A percentile compares a stretch with the other conserved stretches of the same genome.
Evolutionary conservation across 1,140 invertebrate genomes (phyloP).

Genomic region (Lethocerus indicus): DNA sequence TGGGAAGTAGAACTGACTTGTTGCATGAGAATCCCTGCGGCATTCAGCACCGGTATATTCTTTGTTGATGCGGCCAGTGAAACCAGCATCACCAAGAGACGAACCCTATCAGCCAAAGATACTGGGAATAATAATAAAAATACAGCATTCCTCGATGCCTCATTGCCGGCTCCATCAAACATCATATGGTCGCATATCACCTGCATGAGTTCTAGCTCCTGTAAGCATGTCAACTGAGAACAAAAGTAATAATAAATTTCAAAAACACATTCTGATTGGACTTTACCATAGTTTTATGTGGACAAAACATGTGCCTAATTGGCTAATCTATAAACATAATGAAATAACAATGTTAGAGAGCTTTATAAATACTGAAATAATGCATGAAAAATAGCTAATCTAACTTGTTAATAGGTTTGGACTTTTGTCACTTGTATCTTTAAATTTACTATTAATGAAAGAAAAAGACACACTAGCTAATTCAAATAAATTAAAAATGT

Average conservation of each 20-base stretch:
- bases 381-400: too few relatives aligned
- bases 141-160: constrained; percentile 58
- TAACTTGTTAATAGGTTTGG: too few relatives aligned
- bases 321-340: not conserved
- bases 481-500: not conserved
- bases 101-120: constrained; percentile 43
- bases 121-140: constrained; percentile 59
- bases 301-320: not conserved
- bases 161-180: constrained; percentile 37
- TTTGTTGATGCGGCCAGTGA: constrained; percentile 58
- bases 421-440: not conserved
- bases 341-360: too few relatives aligned
- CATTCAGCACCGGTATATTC: constrained; percentile 48
- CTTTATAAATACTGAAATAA: too few relatives aligned
- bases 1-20: constrained; percentile 59
- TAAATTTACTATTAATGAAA: not conserved
- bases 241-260: constrained; percentile 1
- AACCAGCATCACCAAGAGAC: constrained; percentile 56
- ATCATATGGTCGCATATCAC: constrained; percentile 57
- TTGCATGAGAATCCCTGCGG: constrained; percentile 69
- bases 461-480: not conserved
- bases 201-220: constrained; percentile 58
- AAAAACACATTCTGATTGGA: not conserved
- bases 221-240: constrained; percentile 35
- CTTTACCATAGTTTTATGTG: not conserved